Evolutionary conservation across 2,888 invertebrate genomes (phyloP), one percentile per base, ranked within the genome.

Genomic region (Empis stercorea): DNA sequence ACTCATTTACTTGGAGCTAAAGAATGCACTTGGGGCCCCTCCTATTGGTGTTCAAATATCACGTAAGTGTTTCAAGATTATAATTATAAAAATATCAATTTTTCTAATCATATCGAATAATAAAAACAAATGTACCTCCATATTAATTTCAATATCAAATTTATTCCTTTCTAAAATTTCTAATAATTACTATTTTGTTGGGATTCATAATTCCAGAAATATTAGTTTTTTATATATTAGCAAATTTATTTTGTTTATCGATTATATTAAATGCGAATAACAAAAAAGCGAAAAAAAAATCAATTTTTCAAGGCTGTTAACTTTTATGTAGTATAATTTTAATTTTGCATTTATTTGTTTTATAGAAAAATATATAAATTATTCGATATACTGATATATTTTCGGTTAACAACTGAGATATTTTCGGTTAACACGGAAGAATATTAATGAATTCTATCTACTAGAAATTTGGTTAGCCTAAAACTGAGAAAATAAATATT

Each of bases 1-100:
- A 52, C 54, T 42, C 52, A 44, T 27, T 59, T 79, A 23, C 53
- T 82, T 42, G 81, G 80, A 32, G 67, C 69, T 43, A 73, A 75
- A 42, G 74, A 77, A 59, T 88, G 88, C 63, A 81, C 83, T 7
- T 83, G 80, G 78, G 88, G 88, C 9, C 87, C 87, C 4, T 71
- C 78, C 1, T 87, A 82, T 61, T 88, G 88, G 87, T 89, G 89
- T 66, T 60, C 56, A 10, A 65, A 63, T 55, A 44, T 66, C 39
- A 61, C 60, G 66, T 66, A 56, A 65, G 65, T 62, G 23, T 27
- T 27, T n/a, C n/a, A n/a, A n/a, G n/a, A n/a, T n/a, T n/a, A n/a
- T n/a, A n/a, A n/a, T n/a, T n/a, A n/a, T n/a, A n/a, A n/a, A n/a
- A n/a, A n/a, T n/a, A n/a, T n/a, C n/a, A n/a, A n/a, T n/a, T n/a